Conservation (phyloP, 2,113 vertebrate genomes). For the Montifringilla adamsi region DNA sequence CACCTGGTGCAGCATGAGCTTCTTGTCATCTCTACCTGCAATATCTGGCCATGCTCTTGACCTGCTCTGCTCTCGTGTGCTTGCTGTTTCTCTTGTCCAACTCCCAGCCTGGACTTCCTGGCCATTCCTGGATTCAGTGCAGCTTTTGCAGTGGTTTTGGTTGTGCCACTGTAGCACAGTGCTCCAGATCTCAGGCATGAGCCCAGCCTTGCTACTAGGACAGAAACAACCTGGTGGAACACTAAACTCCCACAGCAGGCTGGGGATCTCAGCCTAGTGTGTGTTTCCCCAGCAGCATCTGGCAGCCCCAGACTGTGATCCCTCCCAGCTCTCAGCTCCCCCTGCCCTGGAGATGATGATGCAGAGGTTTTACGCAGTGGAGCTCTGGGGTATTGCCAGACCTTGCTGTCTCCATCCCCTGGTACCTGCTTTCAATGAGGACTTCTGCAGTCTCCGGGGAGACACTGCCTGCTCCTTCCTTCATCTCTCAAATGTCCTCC, state of each 20-base stretch:
- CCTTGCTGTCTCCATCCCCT: background rate
- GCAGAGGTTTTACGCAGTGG: background rate
- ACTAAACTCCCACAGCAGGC: background rate
- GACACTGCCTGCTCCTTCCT: background rate
- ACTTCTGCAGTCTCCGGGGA: background rate
- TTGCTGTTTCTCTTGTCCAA: background rate
- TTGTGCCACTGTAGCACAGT: background rate
- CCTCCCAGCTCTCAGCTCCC: background rate
- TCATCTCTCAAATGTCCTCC: background rate
- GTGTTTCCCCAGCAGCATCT: background rate
- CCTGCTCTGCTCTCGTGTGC: background rate
- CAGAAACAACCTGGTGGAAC: background rate
- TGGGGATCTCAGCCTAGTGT: background rate
- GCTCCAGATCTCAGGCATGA: background rate
- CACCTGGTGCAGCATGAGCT: fast-evolving
- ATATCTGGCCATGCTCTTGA: background rate
- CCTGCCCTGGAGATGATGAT: background rate
- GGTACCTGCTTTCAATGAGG: background rate
- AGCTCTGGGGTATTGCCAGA: background rate
- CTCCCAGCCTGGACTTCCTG: background rate
- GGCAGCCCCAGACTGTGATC: background rate
- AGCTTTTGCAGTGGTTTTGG: background rate
- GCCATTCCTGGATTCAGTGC: background rate
- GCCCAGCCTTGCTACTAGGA: background rate
- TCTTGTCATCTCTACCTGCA: background rate